Evolutionary conservation across 2,888 invertebrate species (phyloP), one percentile per base, ranked within the genome.

Genomic region (Nineta flava): DNA sequence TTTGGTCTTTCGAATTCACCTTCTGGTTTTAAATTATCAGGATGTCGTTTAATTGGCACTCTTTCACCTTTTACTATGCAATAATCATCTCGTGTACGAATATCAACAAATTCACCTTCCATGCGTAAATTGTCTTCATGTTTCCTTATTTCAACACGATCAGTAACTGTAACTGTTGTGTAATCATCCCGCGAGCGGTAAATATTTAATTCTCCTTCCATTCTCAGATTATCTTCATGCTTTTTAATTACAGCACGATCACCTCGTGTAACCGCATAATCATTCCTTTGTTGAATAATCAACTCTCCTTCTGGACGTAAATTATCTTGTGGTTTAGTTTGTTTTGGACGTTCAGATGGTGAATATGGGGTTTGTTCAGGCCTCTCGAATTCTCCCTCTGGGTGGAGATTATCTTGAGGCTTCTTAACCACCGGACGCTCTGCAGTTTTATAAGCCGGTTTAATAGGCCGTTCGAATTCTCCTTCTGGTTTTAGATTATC

Each of bases 401-500:
- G 66, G 17, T 56, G 61, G 2, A 82, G 63, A 62, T 82, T 82
- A 57, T 83, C 82, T 55, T 73, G 71, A 34, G 79, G 81, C 59
- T 67, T 71, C 0, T 72, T 72, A 45, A 53, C 60, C 47, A 51
- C 46, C 3, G 55, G 69, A 34, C 64, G 53, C 55, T 75, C 74
- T 26, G 67, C 74, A 2, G 67, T 67, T 2, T 57, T 57, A 62
- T 64, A 72, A 47, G 59, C 54, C 0, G 60, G 57, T 48, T 65
- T 65, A 15, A 67, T 65, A 0, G 70, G 74, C 2, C 59, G 56
- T 47, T 70, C 70, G 55, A 77, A 75, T 0, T 78, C 74, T 0
- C 81, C 74, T 55, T 81, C 79, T 0, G 76, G 75, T 17, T 64
- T 64, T 0, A 81, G 60, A 60, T 82, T 79, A 54, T 79, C 78